Conservation (phyloP, 2,113 vertebrate genomes). For the Hippocampus mohnikei region DNA sequence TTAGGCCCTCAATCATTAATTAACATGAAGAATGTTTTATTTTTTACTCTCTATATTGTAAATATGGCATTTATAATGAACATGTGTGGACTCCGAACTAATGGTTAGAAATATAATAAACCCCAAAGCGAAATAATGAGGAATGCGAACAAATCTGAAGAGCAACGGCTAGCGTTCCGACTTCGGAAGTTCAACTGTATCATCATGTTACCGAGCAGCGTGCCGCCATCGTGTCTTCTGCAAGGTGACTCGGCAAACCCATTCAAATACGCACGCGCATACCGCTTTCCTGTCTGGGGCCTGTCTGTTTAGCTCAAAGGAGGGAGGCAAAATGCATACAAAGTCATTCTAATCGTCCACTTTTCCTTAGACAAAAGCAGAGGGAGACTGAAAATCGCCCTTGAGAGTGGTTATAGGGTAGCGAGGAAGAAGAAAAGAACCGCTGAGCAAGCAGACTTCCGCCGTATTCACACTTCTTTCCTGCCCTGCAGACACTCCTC, state of each 20-base stretch:
- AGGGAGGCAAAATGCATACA: background rate
- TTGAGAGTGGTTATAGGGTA: constrained; percentile 37
- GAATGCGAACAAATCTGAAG: background rate
- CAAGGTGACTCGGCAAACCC: constrained; percentile 43
- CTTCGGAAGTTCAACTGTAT: background rate
- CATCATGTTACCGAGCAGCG: constrained; percentile 6
- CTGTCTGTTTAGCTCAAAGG: constrained; percentile 27
- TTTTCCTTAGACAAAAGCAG: constrained; percentile 27
- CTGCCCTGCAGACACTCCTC: constrained; percentile 3
- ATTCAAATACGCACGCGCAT: constrained; percentile 1
- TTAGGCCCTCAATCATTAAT: too few relatives aligned
- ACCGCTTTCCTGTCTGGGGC: constrained; percentile 15
- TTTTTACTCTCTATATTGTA: background rate
- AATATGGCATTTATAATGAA: background rate
- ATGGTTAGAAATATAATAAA: background rate
- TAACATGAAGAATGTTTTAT: too few relatives aligned
- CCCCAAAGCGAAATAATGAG: background rate
- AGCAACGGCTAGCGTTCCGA: background rate
- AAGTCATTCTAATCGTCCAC: constrained; percentile 8
- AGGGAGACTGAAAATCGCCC: constrained; percentile 29
- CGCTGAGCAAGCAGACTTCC: constrained; percentile 41
- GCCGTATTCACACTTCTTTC: constrained; percentile 11
- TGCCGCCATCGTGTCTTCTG: constrained; percentile 22
- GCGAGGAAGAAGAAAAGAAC: constrained; percentile 25
- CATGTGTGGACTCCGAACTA: background rate